Percentiles rank a stretch among this genome's conserved stretches.
These are phyloP conservation scores for Dryoscopus gambensis DNA, from an alignment of 2,113 vertebrate species.

Conservation along the genomic window DNA sequence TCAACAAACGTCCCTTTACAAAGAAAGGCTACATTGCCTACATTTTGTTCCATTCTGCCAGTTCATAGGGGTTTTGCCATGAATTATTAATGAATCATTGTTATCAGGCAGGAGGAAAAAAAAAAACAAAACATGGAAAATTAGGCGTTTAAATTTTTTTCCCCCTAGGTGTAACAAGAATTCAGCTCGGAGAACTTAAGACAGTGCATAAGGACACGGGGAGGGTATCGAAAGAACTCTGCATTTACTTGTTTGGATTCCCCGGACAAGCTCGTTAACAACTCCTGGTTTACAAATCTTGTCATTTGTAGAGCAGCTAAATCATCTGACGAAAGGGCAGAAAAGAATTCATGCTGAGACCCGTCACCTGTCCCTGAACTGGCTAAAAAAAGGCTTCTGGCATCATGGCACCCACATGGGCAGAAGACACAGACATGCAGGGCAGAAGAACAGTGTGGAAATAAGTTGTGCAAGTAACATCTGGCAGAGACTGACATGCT, in stretches of 20 bases:
- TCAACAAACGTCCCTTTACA: not conserved
- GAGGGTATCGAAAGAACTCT: not conserved
- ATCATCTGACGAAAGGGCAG: not conserved
- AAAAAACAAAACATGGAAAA: not conserved
- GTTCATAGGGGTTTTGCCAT: not conserved
- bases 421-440: not conserved
- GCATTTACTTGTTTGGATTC: not conserved
- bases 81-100: conserved; percentile 42
- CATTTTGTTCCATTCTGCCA: not conserved
- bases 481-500: not conserved
- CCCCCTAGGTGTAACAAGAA: not conserved
- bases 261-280: not conserved
- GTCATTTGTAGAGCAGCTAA: not conserved
- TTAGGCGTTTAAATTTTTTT: not conserved
- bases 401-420: not conserved
- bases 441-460: not conserved
- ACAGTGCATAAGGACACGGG: fast-evolving
- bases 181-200: not conserved
- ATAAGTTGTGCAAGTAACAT: not conserved
- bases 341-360: not conserved
- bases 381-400: not conserved
- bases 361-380: not conserved
- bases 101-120: not conserved
- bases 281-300: not conserved
- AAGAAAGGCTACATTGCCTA: not conserved